Percentiles rank a stretch among this genome's conserved stretches.
Evolutionary conservation across 2,113 vertebrate genomes (phyloP).

Genomic region (Leucoraja erinaceus): DNA sequence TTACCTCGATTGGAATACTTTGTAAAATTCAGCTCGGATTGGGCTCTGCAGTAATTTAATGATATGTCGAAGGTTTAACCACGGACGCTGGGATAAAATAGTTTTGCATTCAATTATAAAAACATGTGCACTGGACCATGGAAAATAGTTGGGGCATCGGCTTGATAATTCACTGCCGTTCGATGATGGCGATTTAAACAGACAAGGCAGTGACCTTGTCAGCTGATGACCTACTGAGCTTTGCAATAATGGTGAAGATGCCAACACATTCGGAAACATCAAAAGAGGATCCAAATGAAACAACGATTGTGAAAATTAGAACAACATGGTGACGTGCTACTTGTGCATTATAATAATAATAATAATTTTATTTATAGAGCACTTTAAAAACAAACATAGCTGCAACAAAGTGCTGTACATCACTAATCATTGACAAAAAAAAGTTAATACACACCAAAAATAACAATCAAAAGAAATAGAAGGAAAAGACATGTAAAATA

Average conservation of each 20-base stretch:
- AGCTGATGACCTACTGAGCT: neutral
- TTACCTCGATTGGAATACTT: neutral
- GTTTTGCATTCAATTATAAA: neutral
- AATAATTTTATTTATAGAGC: too few species aligned
- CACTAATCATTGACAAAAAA: too few species aligned
- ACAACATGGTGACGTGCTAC: neutral
- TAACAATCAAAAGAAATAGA: too few species aligned
- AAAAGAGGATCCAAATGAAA: neutral
- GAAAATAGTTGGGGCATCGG: neutral
- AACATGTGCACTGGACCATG: neutral
- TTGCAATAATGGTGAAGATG: neutral
- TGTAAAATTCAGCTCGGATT: neutral
- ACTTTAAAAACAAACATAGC: too few species aligned
- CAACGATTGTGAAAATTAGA: neutral
- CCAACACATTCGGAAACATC: neutral
- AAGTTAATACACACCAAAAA: too few species aligned
- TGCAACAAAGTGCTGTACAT: too few species aligned
- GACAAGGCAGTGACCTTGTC: neutral
- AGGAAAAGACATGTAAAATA: too few species aligned
- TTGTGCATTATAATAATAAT: too few species aligned
- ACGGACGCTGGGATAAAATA: neutral
- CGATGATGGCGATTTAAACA: neutral
- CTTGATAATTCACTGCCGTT: neutral
- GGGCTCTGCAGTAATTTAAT: neutral
- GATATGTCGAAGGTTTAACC: neutral